Evolutionary conservation across 1,140 invertebrate species (phyloP).

Genomic region (Ceratina calcarata): DNA sequence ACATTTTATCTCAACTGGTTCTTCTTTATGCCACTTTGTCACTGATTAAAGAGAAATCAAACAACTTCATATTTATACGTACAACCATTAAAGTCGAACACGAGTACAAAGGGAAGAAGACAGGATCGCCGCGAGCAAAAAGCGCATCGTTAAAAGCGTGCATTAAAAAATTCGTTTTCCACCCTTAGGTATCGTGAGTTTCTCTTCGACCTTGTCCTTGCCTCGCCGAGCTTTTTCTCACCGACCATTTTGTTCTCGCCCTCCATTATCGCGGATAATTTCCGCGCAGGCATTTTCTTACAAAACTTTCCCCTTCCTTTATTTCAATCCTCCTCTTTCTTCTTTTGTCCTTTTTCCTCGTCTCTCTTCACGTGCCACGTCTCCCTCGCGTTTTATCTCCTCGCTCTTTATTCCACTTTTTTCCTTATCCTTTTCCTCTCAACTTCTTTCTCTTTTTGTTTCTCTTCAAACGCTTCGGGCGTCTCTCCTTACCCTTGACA

Average conservation of each 20-base stretch:
- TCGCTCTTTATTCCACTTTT: slow-evolving; percentile 14
- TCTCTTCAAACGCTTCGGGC: not conserved
- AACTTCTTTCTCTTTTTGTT: not conserved
- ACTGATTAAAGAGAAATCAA: too few species aligned
- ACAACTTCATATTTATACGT: too few species aligned
- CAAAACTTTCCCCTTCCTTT: slow-evolving; percentile 12
- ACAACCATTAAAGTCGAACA: not conserved
- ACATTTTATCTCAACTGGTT: too few species aligned
- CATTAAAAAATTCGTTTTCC: slow-evolving; percentile 20
- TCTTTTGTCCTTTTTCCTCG: not conserved
- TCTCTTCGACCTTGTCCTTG: slow-evolving; percentile 28
- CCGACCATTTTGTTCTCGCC: not conserved
- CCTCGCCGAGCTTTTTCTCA: not conserved
- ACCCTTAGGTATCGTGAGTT: not conserved
- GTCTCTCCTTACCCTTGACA: not conserved
- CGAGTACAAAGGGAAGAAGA: too few species aligned
- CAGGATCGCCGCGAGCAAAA: too few species aligned
- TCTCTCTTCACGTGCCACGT: not conserved
- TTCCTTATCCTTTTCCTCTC: not conserved
- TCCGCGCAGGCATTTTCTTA: not conserved
- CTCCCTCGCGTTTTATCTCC: slow-evolving; percentile 1
- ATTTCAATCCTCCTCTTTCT: not conserved
- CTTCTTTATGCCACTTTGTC: too few species aligned
- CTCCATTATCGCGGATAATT: slow-evolving; percentile 16
- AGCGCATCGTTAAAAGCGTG: not conserved